Evolutionary conservation across 2,888 invertebrate genomes (phyloP), one percentile per base, ranked within the genome.

Genomic region (Thereva unica): DNA sequence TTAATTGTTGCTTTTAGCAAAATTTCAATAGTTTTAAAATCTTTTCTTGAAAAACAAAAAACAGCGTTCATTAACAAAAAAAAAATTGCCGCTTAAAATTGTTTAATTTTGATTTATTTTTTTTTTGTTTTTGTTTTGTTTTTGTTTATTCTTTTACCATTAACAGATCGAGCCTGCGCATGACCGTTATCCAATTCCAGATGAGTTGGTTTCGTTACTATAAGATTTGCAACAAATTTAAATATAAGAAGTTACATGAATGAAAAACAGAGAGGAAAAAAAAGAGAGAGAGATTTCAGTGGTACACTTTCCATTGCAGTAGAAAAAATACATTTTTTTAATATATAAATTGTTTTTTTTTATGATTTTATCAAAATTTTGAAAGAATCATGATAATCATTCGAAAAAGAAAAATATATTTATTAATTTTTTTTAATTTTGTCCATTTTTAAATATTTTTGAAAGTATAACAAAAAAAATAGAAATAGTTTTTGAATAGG

Each of bases 141-240:
- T 34, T 52, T 52, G 47, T 47, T n/a, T 10, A 10, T 35, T 59
- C 49, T 45, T 84, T 88, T 90, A 92, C 92, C 92, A 84, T 91
- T 91, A 83, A 89, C 86, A 83, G 91, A 91, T 82, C 87, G 87
- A 79, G 86, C 85, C 78, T 84, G 83, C 74, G 80, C 71, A 67
- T 82, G 82, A 79, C 82, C 82, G 82, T 84, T 84, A 80, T 83
- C 83, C 77, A 88, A 85, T 83, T 89, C 88, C 82, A 89, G 85
- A 82, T 88, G 86, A 78, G 86, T 86, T 75, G 88, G 89, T 83
- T 88, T 88, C 82, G 85, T 87, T 77, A 86, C 85, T 76, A 70
- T 61, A 69, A 68, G 34, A 55, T 64, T 69, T 56, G 49, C 38
- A 41, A 41, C 63, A 64, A 57, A 45, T 57, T 47, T 52, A 9